These are phyloP conservation scores for Cephalopachus bancanus DNA, from an alignment of 2,797 vertebrate species.

Conservation along the genomic window DNA sequence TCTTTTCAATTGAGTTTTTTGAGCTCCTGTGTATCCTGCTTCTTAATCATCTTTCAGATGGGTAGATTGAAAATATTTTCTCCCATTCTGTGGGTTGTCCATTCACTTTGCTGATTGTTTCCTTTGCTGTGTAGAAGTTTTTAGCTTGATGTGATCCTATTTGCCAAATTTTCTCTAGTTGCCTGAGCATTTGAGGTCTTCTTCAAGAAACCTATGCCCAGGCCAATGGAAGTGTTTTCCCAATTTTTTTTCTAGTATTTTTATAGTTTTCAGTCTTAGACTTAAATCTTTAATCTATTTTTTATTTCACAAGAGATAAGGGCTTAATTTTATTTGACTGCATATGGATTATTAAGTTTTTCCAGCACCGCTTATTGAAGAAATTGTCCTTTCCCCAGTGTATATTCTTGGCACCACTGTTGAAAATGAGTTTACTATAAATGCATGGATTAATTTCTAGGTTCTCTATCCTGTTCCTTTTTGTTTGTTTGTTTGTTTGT, in stretches of 20 bases:
- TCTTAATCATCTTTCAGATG: not conserved
- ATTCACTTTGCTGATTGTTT: not conserved
- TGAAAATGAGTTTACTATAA: not conserved
- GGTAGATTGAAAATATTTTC: not conserved
- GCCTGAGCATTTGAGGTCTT: not conserved
- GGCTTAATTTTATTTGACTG: not conserved
- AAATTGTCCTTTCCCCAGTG: not conserved
- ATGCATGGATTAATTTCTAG: not conserved
- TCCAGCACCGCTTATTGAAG: not conserved
- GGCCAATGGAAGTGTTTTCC: not conserved
- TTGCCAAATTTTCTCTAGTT: not conserved
- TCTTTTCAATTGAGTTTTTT: not conserved
- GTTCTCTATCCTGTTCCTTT: not conserved
- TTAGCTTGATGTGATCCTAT: not conserved
- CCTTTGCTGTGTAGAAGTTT: not conserved
- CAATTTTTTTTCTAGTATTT: not conserved
- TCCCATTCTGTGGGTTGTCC: not conserved
- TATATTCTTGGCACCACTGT: not conserved
- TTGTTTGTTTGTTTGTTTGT: too few species aligned
- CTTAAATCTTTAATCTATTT: not conserved
- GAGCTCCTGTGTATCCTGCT: not conserved
- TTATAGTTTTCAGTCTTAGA: not conserved
- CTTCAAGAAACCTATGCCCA: not conserved
- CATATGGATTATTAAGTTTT: not conserved
- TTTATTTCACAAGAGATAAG: not conserved